A percentile compares a stretch with the other conserved stretches of the same genome.
These are phyloP conservation scores for Corythoichthys intestinalis DNA, from an alignment of 2,113 vertebrate genomes.

Conservation along the genomic window DNA sequence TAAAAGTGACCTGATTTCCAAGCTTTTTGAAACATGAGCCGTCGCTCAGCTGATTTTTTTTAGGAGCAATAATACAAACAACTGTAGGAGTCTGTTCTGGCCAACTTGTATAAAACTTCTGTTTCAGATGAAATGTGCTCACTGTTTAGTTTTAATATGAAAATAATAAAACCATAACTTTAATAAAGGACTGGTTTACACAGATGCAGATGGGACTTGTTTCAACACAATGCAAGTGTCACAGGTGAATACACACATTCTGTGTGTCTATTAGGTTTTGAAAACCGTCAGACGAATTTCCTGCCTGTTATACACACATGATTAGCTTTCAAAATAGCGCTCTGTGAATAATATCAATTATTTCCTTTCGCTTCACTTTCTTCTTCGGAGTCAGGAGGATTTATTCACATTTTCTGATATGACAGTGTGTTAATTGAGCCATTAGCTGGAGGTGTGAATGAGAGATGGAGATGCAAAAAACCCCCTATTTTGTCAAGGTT, in stretches of 20 bases:
- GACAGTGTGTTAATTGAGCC: conserved; percentile 66
- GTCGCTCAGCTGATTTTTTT: neutral
- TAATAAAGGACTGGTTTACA: neutral
- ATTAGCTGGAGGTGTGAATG: conserved; percentile 51
- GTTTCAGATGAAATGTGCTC: neutral
- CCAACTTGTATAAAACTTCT: neutral
- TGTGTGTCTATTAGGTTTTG: conserved; percentile 39
- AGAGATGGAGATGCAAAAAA: conserved; percentile 16
- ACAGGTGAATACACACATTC: conserved; percentile 10
- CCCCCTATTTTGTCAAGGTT: neutral
- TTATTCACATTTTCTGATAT: conserved; percentile 49
- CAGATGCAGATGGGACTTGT: neutral
- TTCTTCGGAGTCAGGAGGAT: conserved; percentile 49
- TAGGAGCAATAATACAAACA: neutral
- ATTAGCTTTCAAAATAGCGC: conserved; percentile 63
- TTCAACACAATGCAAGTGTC: neutral
- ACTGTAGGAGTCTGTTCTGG: neutral
- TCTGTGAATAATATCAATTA: conserved; percentile 57
- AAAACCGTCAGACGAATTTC: conserved; percentile 51
- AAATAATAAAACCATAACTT: neutral
- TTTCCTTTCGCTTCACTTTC: conserved; percentile 33
- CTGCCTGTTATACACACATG: conserved; percentile 59
- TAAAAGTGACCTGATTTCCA: neutral
- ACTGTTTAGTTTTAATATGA: neutral
- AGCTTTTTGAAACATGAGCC: neutral